Evolutionary conservation across 2,113 vertebrate genomes (phyloP).

Genomic region (Chlorodrepanis virens): DNA sequence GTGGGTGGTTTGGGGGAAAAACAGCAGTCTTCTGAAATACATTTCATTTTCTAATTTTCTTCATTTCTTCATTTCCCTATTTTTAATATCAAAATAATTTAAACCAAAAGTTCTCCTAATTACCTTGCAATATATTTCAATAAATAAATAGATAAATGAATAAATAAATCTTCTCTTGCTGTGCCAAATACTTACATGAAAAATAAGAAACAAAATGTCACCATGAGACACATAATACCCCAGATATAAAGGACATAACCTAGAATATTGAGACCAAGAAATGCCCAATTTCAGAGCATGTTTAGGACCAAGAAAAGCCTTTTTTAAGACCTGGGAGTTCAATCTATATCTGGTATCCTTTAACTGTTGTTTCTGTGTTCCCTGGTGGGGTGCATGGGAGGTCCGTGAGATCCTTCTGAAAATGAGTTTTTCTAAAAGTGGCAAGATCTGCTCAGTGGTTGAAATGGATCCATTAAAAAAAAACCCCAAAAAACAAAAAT

Average conservation of each 20-base stretch:
- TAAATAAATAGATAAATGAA: neutral
- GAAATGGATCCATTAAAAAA: neutral
- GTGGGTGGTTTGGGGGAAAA: neutral
- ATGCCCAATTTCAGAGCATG: neutral
- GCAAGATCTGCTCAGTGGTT: rapidly evolving
- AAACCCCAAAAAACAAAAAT: neutral
- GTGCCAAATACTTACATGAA: neutral
- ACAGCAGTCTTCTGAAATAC: neutral
- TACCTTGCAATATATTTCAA: neutral
- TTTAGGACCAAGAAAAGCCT: neutral
- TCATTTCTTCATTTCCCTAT: neutral
- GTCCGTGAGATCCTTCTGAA: neutral
- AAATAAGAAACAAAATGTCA: neutral
- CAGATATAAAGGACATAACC: neutral
- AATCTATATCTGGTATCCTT: neutral
- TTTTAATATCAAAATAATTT: neutral
- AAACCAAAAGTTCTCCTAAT: neutral
- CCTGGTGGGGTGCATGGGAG: rapidly evolving
- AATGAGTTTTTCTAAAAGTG: neutral
- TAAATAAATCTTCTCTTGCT: too few relatives aligned
- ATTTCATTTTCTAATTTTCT: neutral
- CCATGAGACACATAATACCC: neutral
- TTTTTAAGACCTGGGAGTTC: neutral
- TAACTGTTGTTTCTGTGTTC: neutral
- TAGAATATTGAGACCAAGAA: neutral